These are phyloP conservation scores for Odontesthes bonariensis DNA, from an alignment of 2,113 vertebrate genomes.

Conservation along the genomic window DNA sequence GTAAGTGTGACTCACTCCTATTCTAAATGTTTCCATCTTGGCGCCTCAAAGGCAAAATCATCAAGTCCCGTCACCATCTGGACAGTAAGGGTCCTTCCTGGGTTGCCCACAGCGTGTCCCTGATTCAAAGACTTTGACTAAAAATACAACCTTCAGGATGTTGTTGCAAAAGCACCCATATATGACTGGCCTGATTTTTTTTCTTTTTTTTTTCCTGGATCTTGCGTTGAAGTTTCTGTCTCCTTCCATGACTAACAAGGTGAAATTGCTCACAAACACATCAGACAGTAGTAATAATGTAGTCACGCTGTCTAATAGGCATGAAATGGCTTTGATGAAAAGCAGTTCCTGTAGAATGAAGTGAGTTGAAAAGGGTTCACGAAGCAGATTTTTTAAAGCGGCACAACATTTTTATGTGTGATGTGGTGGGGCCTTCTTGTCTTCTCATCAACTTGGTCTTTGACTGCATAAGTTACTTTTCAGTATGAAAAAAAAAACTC, in stretches of 20 bases:
- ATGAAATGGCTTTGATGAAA: conserved; percentile 50
- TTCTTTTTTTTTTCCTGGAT: conserved; percentile 15
- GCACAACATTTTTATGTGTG: neutral
- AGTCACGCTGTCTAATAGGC: conserved; percentile 37
- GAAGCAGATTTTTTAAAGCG: conserved; percentile 23
- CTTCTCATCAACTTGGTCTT: no score
- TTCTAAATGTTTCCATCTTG: conserved; percentile 69
- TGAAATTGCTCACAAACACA: conserved; percentile 65
- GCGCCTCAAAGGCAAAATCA: conserved; percentile 59
- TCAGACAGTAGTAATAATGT: conserved; percentile 57
- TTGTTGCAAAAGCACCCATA: conserved; percentile 72
- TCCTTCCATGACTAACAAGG: conserved; percentile 68
- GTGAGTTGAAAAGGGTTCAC: neutral
- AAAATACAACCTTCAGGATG: conserved; percentile 78
- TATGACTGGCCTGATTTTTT: conserved; percentile 66
- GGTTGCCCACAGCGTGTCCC: conserved; percentile 48
- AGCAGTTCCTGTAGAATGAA: conserved; percentile 20
- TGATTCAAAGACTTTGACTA: conserved; percentile 63
- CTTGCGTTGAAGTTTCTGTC: conserved; percentile 56
- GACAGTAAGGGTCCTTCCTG: conserved; percentile 49
- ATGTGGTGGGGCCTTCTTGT: neutral
- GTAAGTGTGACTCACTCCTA: conserved; percentile 70
- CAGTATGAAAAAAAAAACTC: no score
- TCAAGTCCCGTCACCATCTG: conserved; percentile 53
- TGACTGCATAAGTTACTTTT: no score